Evolutionary conservation across 2,113 vertebrate genomes (phyloP).

Genomic region (Anolis sagrei): DNA sequence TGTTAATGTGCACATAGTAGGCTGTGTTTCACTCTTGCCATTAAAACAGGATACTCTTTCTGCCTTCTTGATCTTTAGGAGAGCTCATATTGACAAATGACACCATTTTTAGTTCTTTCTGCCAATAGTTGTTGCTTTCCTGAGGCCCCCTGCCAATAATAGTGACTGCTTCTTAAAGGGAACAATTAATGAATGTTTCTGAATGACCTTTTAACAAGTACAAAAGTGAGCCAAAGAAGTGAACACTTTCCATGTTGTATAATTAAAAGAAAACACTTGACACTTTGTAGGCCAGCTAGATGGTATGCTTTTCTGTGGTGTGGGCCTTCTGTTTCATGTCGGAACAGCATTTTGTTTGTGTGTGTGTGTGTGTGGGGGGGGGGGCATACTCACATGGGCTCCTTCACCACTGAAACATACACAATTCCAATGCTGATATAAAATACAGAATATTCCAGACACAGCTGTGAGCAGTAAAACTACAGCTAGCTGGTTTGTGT

Average conservation of each 20-base stretch:
- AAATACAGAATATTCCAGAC: neutral
- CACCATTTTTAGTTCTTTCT: constrained; percentile 52
- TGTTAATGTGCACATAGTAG: neutral
- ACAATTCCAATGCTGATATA: neutral
- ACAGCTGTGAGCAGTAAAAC: neutral
- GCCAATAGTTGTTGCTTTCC: constrained; percentile 48
- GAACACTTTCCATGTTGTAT: constrained; percentile 33
- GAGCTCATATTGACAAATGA: constrained; percentile 51
- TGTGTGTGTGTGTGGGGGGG: neutral
- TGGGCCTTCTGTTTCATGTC: neutral
- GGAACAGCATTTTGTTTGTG: neutral
- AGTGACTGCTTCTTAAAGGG: constrained; percentile 51
- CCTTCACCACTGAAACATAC: neutral
- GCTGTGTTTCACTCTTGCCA: neutral
- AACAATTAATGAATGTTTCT: constrained; percentile 56
- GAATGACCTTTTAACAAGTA: constrained; percentile 56
- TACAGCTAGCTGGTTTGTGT: neutral
- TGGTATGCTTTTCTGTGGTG: neutral
- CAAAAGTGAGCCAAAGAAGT: constrained; percentile 22
- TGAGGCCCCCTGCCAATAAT: constrained; percentile 58
- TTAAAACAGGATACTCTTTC: neutral
- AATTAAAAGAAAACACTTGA: neutral
- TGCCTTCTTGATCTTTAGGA: constrained; percentile 24
- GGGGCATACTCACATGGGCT: no score
- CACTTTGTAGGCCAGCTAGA: neutral